Evolutionary conservation across 1,140 invertebrate genomes (phyloP).

Genomic region (Bombus superbus): DNA sequence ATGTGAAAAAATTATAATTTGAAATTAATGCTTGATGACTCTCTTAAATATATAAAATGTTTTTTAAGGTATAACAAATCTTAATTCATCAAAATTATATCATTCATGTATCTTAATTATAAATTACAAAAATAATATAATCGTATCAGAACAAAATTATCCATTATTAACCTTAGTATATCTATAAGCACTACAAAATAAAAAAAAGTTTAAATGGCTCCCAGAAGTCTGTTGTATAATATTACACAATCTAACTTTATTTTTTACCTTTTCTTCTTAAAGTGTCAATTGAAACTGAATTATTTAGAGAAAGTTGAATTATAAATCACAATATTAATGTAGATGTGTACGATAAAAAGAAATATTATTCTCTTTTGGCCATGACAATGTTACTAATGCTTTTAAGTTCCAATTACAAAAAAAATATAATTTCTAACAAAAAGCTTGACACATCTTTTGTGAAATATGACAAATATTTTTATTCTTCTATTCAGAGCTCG

Average conservation of each 20-base stretch:
- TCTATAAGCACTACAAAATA: slow-evolving; percentile 33
- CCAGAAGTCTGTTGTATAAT: slow-evolving; percentile 31
- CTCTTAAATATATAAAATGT: not conserved
- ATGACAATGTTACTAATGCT: not conserved
- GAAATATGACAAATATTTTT: not conserved
- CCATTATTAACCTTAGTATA: not conserved
- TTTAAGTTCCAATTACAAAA: not conserved
- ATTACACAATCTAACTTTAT: not conserved
- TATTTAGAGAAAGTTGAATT: not conserved
- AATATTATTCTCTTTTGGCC: not conserved
- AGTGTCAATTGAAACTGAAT: not conserved
- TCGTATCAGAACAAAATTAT: not conserved
- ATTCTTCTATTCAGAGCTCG: not conserved
- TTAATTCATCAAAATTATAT: not conserved
- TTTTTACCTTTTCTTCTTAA: not conserved
- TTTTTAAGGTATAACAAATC: not conserved
- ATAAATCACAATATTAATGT: not conserved
- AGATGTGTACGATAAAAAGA: too few relatives aligned
- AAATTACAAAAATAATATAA: slow-evolving; percentile 10
- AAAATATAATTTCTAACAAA: not conserved
- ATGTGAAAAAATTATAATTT: not conserved
- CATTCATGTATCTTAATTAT: not conserved
- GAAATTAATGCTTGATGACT: not conserved
- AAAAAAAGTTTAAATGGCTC: slow-evolving; percentile 46
- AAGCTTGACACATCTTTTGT: not conserved